Evolutionary conservation across 2,888 invertebrate species (phyloP).

Genomic region (Pandemis cinnamomeana): DNA sequence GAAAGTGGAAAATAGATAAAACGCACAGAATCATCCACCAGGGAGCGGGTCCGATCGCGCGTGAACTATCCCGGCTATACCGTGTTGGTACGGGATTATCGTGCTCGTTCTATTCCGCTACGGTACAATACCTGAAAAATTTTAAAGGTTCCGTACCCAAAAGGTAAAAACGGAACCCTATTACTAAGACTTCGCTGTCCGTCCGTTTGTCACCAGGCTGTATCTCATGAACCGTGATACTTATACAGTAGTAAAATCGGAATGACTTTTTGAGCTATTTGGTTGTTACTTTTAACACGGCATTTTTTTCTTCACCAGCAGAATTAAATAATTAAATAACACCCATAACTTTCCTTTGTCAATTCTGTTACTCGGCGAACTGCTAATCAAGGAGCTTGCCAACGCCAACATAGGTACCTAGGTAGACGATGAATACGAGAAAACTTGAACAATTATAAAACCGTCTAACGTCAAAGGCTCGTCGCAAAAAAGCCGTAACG

Average conservation of each 20-base stretch:
- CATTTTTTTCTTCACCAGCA: too few species aligned
- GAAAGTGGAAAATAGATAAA: slow-evolving; percentile 29
- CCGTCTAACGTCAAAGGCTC: slow-evolving; percentile 1
- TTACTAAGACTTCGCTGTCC: too few species aligned
- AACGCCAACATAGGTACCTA: background rate
- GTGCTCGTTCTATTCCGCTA: background rate
- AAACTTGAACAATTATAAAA: slow-evolving; percentile 23
- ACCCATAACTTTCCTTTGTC: too few species aligned
- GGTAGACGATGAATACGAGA: background rate
- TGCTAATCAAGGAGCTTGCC: background rate
- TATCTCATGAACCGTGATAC: too few species aligned
- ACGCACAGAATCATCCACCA: slow-evolving; percentile 20
- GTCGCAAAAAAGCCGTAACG: slow-evolving; percentile 18
- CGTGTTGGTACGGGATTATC: slow-evolving; percentile 1
- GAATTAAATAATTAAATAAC: too few species aligned
- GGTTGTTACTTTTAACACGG: too few species aligned
- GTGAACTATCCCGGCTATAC: slow-evolving; percentile 16
- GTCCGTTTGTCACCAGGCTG: too few species aligned
- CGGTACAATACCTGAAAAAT: background rate
- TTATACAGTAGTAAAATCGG: too few species aligned
- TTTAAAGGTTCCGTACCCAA: too few species aligned
- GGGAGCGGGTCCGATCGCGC: slow-evolving; percentile 23
- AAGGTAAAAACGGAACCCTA: too few species aligned
- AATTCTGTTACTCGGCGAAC: too few species aligned
- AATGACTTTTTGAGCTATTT: too few species aligned